These are phyloP conservation scores for Hedya salicella DNA, from an alignment of 2,888 invertebrate genomes.

Conservation along the genomic window DNA sequence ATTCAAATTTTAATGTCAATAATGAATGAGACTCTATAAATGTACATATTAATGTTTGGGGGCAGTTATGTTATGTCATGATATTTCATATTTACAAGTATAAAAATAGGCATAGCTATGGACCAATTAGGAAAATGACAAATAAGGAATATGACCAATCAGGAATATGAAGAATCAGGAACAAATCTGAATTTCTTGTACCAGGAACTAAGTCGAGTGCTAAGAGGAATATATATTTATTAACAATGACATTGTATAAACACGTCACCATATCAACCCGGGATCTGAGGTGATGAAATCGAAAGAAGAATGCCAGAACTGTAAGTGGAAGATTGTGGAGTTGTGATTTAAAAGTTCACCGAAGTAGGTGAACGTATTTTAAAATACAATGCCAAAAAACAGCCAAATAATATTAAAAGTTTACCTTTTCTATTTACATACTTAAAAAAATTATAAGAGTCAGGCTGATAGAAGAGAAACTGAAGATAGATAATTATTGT, in stretches of 20 bases:
- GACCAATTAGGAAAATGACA: no score
- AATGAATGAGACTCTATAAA: no score
- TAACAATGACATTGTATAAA: not conserved
- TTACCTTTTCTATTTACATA: no score
- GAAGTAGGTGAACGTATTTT: not conserved
- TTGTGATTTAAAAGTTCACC: not conserved
- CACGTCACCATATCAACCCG: not conserved
- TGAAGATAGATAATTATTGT: no score
- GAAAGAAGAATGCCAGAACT: not conserved
- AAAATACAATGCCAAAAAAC: not conserved
- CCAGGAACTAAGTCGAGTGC: not conserved
- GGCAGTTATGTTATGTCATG: no score
- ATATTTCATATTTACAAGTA: no score
- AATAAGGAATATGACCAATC: no score
- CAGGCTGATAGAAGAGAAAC: no score
- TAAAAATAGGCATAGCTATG: no score
- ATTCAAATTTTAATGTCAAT: no score
- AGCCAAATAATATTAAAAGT: not conserved
- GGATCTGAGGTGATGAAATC: not conserved
- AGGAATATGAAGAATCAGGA: not conserved
- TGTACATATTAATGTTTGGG: no score
- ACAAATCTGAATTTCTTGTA: not conserved
- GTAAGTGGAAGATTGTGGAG: not conserved
- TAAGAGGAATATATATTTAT: not conserved
- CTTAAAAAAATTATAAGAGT: no score